Conservation (phyloP, 64 coral and sea anemone species). For the Trachythela sp. region DNA sequence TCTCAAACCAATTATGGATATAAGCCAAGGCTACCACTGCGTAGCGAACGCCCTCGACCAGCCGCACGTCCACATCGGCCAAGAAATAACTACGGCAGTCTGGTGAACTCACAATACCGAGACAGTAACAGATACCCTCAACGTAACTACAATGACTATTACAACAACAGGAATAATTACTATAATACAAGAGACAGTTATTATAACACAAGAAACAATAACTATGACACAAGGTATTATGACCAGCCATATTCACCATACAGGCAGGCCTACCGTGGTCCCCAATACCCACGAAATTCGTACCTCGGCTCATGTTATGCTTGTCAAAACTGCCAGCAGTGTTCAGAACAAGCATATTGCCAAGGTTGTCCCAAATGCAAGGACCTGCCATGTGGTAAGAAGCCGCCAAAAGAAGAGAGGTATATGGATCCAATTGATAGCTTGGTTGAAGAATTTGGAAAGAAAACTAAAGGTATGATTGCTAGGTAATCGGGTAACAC, state of each 20-base stretch:
- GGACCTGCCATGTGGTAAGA: not conserved
- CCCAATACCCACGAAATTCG: not conserved
- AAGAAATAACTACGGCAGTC: not conserved
- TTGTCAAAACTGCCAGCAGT: slow-evolving; percentile 1
- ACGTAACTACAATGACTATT: not conserved
- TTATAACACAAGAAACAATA: not conserved
- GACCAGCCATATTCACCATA: not conserved
- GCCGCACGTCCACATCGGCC: not conserved
- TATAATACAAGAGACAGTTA: not conserved
- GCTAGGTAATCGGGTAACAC: not conserved
- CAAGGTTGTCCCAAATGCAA: slow-evolving; percentile 1
- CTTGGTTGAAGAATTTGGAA: slow-evolving; percentile 11
- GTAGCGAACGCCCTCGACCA: not conserved
- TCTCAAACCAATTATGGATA: not conserved
- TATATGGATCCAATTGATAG: not conserved
- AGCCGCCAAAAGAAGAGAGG: not conserved
- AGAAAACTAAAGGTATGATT: not conserved
- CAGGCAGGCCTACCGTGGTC: not conserved
- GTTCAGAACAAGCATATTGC: not conserved
- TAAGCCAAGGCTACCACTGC: not conserved
- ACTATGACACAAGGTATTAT: not conserved
- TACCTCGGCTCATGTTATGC: not conserved
- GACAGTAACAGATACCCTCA: not conserved
- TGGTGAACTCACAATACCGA: not conserved
- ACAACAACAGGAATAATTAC: not conserved